These are phyloP conservation scores for Sinodicranocentrus sp. DNA, from an alignment of 2,888 invertebrate species.

Conservation along the genomic window DNA sequence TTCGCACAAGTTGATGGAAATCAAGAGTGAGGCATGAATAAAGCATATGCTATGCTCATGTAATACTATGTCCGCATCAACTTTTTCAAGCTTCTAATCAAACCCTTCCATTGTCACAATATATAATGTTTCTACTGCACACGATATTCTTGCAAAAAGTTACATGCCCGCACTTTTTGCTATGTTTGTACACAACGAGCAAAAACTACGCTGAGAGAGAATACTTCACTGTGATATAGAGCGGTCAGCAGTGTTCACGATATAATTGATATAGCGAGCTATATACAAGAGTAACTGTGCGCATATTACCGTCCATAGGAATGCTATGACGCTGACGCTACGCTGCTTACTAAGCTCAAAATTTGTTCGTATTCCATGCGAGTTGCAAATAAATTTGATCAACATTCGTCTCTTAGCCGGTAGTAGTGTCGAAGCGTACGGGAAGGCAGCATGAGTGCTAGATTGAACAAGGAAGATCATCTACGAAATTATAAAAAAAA, in stretches of 20 bases:
- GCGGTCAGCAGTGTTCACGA: neutral
- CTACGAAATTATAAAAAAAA: no score
- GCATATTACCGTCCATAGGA: constrained; percentile 1
- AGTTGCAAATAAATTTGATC: constrained; percentile 39
- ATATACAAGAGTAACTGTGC: neutral
- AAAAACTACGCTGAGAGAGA: neutral
- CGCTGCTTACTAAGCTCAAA: neutral
- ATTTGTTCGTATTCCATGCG: neutral
- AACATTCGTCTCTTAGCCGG: constrained; percentile 45
- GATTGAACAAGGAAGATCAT: no score
- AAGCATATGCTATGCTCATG: neutral
- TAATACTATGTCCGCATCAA: constrained; percentile 31
- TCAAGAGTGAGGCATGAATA: constrained; percentile 38
- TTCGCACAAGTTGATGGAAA: constrained; percentile 26
- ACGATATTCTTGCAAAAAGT: neutral
- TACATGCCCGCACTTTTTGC: neutral
- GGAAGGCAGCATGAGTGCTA: constrained; percentile 43
- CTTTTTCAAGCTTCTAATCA: constrained; percentile 31
- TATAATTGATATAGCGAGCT: neutral
- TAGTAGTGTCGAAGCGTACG: constrained; percentile 46
- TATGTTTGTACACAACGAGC: neutral
- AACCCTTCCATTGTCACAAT: no score
- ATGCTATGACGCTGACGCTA: constrained; percentile 18
- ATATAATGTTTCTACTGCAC: no score
- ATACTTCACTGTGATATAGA: neutral